These are phyloP conservation scores for Leptonema lineaticorne DNA, from an alignment of 1,140 invertebrate genomes.

Conservation along the genomic window DNA sequence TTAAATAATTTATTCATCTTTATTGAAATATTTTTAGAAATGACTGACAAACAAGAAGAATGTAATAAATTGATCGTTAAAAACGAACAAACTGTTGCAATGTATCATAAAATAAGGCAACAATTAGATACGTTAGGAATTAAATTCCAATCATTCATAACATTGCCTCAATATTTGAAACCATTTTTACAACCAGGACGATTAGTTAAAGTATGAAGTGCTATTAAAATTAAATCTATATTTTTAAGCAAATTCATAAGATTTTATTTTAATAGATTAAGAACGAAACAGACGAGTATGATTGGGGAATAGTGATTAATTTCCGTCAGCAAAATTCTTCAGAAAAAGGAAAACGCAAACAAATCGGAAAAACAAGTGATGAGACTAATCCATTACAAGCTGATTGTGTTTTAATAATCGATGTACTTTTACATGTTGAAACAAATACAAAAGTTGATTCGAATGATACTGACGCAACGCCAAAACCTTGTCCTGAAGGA, in stretches of 20 bases:
- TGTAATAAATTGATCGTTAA: conserved; percentile 66
- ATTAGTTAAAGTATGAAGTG: conserved; percentile 75
- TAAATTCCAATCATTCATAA: conserved; percentile 78
- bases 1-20: not conserved
- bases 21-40: conserved; percentile 58
- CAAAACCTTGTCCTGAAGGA: conserved; percentile 64
- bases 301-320: conserved; percentile 95
- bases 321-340: conserved; percentile 73
- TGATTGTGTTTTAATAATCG: conserved; percentile 70
- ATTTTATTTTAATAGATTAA: conserved; percentile 66
- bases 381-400: conserved; percentile 61
- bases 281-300: conserved; percentile 84
- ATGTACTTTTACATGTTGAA: conserved; percentile 81
- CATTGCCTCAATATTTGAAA: conserved; percentile 83
- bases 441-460: conserved; percentile 52
- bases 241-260: conserved; percentile 3
- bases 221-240: conserved; percentile 19
- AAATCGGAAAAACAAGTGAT: conserved; percentile 51
- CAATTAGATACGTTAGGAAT: conserved; percentile 74
- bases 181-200: conserved; percentile 94
- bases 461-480: conserved; percentile 56
- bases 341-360: conserved; percentile 46
- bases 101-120: conserved; percentile 83
- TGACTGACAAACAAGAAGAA: conserved; percentile 69
- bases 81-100: conserved; percentile 75